A percentile compares a stretch with the other conserved stretches of the same genome.
These are phyloP conservation scores for Coenobita brevimanus DNA, from an alignment of 1,140 invertebrate species.

Conservation along the genomic window DNA sequence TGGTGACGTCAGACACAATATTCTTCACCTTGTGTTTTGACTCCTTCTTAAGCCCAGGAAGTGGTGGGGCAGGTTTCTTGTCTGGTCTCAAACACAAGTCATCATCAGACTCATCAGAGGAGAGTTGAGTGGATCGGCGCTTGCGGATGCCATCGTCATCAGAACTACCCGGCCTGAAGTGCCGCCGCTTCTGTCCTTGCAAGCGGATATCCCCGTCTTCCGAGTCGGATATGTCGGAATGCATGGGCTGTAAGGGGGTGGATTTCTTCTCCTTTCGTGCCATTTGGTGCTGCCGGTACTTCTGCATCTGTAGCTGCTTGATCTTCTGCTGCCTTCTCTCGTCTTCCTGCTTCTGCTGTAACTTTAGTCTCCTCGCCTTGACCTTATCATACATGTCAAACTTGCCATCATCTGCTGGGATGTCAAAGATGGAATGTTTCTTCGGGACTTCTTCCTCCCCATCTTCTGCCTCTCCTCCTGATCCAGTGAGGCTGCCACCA, in stretches of 20 bases:
- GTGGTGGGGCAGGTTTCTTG: constrained; percentile 65
- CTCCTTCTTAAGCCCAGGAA: constrained; percentile 40
- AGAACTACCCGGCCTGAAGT: constrained; percentile 30
- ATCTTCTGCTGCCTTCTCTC: constrained; percentile 89
- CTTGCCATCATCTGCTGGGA: constrained; percentile 90
- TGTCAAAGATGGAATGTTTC: constrained; percentile 90
- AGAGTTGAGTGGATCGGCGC: constrained; percentile 30
- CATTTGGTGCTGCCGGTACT: constrained; percentile 61
- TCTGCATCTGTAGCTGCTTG: constrained; percentile 63
- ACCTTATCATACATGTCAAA: constrained; percentile 99
- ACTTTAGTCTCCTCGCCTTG: constrained; percentile 87
- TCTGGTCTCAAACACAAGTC: constrained; percentile 63
- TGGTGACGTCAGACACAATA: constrained; percentile 65
- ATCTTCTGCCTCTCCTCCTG: constrained; percentile 59
- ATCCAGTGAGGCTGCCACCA: constrained; percentile 51
- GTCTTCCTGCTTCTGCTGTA: constrained; percentile 89
- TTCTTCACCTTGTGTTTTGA: constrained; percentile 54
- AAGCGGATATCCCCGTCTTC: constrained; percentile 77
- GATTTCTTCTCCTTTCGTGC: constrained; percentile 72
- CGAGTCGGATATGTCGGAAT: constrained; percentile 73
- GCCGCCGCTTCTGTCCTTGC: constrained; percentile 74
- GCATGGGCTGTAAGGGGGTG: constrained; percentile 69
- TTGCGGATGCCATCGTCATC: constrained; percentile 53
- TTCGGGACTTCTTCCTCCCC: constrained; percentile 65
- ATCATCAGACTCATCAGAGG: constrained; percentile 62